Percentiles rank a stretch among this genome's conserved stretches.
Conservation (phyloP, 2,797 vertebrate genomes). For the Pseudomugil gertrudae region DNA sequence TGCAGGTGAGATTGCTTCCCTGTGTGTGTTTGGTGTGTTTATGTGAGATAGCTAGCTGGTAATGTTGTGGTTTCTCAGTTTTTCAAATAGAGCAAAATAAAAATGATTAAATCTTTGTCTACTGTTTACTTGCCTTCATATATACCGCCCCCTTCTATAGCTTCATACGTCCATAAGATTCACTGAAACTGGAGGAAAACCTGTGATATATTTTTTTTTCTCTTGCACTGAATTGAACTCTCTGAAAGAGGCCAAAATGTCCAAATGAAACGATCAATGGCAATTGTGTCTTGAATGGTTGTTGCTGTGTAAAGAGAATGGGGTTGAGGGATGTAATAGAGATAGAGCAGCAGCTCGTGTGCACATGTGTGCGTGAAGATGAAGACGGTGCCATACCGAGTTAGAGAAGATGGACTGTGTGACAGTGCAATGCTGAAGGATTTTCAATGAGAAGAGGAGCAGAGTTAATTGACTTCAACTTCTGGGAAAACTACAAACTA, state of each 20-base stretch:
- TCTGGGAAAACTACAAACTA: conserved; percentile 20
- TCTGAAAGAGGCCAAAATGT: conserved; percentile 26
- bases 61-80: conserved; percentile 13
- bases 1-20: neutral
- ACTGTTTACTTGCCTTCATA: neutral
- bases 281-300: conserved; percentile 53
- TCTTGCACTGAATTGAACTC: conserved; percentile 13
- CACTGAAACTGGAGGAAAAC: neutral
- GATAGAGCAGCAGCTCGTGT: conserved; percentile 42
- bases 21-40: conserved; percentile 5
- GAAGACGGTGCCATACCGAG: conserved; percentile 1
- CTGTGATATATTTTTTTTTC: conserved; percentile 8
- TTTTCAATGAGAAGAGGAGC: conserved; percentile 46
- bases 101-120: conserved; percentile 7
- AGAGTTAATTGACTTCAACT: conserved; percentile 51
- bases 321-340: conserved; percentile 52
- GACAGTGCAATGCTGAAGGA: conserved; percentile 29
- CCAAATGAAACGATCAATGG: conserved; percentile 55
- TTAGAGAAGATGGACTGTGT: conserved; percentile 58
- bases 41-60: conserved; percentile 3
- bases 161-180: neutral
- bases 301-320: conserved; percentile 47
- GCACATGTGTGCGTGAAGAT: conserved; percentile 27
- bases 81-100: too few species aligned
- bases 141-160: neutral